These are phyloP conservation scores for Leptinotarsa undecemlineata DNA, from an alignment of 1,140 invertebrate genomes.

Conservation along the genomic window DNA sequence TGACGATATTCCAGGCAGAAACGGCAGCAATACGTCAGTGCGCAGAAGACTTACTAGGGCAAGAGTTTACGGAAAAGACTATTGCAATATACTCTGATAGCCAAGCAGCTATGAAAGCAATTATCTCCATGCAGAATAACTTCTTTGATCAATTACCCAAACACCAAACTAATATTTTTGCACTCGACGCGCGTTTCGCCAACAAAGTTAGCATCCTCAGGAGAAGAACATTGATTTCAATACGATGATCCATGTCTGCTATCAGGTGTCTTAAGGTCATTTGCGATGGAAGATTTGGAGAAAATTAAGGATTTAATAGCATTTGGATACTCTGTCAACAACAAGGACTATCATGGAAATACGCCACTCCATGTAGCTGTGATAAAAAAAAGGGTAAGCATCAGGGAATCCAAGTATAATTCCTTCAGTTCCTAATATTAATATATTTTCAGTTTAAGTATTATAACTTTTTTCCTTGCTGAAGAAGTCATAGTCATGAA, in stretches of 20 bases:
- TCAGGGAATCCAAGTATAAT: background rate
- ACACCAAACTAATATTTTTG: too few relatives aligned
- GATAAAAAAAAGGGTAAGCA: constrained; percentile 33
- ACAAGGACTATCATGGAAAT: constrained; percentile 36
- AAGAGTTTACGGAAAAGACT: too few relatives aligned
- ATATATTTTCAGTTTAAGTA: constrained; percentile 27
- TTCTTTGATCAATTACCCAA: too few relatives aligned
- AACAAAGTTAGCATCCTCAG: too few relatives aligned
- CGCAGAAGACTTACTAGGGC: too few relatives aligned
- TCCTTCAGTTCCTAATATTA: background rate
- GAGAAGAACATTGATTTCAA: too few relatives aligned
- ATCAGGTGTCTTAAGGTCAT: constrained; percentile 28
- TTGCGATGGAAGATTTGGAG: constrained; percentile 25
- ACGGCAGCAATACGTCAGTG: too few relatives aligned
- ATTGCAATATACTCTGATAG: too few relatives aligned
- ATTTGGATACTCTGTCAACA: constrained; percentile 30
- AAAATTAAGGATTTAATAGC: constrained; percentile 25
- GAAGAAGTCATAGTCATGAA: constrained; percentile 29
- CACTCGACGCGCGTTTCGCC: too few relatives aligned
- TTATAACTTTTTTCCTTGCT: constrained; percentile 29
- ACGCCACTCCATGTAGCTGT: constrained; percentile 32
- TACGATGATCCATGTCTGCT: constrained; percentile 29
- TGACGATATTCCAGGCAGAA: too few relatives aligned
- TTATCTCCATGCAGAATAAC: too few relatives aligned
- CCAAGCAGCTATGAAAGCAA: too few relatives aligned